These are phyloP conservation scores for Mustela lutreola DNA, from an alignment of 2,113 vertebrate species.

Conservation along the genomic window DNA sequence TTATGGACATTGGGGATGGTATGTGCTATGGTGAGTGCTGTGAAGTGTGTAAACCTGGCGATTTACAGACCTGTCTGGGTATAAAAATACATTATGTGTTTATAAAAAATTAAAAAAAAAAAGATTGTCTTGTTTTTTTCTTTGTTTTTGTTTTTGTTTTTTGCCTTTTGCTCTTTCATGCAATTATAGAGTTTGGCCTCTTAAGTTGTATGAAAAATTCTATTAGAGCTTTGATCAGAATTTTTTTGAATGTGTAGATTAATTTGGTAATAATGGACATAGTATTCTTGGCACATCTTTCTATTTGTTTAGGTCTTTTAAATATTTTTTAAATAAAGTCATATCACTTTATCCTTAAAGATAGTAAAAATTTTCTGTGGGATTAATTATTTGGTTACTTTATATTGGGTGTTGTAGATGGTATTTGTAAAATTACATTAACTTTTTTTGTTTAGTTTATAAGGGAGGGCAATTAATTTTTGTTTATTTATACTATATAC, in stretches of 20 bases:
- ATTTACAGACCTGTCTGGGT: no score
- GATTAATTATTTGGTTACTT: constrained; percentile 39
- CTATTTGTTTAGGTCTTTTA: not conserved
- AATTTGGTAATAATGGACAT: not conserved
- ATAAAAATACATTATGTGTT: no score
- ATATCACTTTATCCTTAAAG: not conserved
- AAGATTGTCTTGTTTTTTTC: not conserved
- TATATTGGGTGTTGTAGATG: not conserved
- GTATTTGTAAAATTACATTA: constrained; percentile 13
- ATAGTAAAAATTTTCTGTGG: not conserved
- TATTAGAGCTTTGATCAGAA: not conserved
- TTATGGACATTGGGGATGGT: no score
- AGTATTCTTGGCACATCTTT: not conserved
- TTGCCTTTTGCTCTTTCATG: not conserved
- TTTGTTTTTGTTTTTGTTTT: not conserved
- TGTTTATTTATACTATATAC: not conserved
- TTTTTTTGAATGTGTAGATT: not conserved
- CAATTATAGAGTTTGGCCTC: not conserved
- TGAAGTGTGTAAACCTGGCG: no score
- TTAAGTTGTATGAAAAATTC: not conserved
- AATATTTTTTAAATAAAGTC: not conserved
- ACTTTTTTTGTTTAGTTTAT: not conserved
- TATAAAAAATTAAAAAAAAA: no score
- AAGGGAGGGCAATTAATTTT: not conserved
- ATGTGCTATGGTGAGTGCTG: no score